These are phyloP conservation scores for Drosophila trapezifrons DNA, from an alignment of 1,140 invertebrate genomes.

Conservation along the genomic window DNA sequence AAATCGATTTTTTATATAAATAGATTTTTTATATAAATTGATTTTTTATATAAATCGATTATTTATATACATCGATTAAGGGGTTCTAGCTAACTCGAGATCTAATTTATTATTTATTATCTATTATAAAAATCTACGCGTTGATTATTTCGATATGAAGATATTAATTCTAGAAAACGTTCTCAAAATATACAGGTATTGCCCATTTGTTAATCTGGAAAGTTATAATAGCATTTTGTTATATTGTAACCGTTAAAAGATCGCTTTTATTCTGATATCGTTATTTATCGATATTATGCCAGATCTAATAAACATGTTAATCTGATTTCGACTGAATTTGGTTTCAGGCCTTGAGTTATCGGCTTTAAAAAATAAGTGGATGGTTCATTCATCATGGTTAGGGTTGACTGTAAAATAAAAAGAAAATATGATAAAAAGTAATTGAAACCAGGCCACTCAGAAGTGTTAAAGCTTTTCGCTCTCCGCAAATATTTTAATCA, in stretches of 20 bases:
- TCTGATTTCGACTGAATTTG: neutral
- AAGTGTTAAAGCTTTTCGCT: conserved; percentile 28
- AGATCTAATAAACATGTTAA: neutral
- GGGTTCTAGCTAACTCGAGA: too few species aligned
- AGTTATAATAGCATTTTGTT: too few species aligned
- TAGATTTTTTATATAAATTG: too few species aligned
- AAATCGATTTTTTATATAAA: too few species aligned
- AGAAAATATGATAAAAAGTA: conserved; percentile 18
- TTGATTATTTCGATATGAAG: neutral
- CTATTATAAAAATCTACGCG: too few species aligned
- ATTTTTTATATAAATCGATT: too few species aligned
- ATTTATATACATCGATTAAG: too few species aligned
- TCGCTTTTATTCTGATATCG: neutral
- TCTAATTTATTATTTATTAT: too few species aligned
- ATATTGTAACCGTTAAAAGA: too few species aligned
- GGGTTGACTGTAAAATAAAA: conserved; percentile 8
- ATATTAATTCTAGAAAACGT: too few species aligned
- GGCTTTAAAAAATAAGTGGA: conserved; percentile 1
- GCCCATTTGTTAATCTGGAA: neutral
- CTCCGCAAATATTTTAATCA: conserved; percentile 40
- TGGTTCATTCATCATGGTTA: neutral
- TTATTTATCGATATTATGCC: neutral
- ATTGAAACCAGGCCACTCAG: conserved; percentile 38
- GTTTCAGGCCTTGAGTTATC: neutral
- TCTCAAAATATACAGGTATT: neutral